phyloP scores from a whole-genome alignment of 2,113 vertebrate species.

The Plecturocebus donacophilus region DNA sequence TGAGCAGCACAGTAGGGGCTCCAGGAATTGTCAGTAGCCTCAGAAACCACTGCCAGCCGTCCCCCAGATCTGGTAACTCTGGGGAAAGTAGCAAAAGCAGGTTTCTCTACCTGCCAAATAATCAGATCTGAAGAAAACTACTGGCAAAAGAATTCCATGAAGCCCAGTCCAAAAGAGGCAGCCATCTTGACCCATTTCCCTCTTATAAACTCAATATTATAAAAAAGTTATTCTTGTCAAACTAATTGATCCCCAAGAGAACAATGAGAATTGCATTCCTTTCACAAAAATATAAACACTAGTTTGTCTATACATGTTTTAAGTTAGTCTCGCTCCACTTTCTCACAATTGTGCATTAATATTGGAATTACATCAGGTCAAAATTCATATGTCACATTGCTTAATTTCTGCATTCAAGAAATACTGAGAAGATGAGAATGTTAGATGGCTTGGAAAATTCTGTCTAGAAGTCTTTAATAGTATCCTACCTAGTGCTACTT shows the following conservation, averaged over 20 bases:
- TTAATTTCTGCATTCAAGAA: constrained; percentile 23
- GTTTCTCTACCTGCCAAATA: neutral
- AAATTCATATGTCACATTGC: neutral
- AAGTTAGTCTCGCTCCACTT: neutral
- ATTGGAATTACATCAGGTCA: neutral
- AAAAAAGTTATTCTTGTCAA: constrained; percentile 34
- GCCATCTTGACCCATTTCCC: neutral
- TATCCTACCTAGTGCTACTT: neutral
- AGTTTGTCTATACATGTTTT: neutral
- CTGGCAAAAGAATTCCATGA: neutral
- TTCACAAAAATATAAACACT: neutral
- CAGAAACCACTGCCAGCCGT: neutral
- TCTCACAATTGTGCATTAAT: neutral
- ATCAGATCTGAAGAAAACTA: neutral
- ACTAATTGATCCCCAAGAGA: neutral
- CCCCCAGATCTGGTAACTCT: neutral
- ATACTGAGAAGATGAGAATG: constrained; percentile 1
- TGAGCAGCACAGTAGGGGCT: neutral
- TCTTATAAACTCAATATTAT: neutral
- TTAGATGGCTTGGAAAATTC: neutral
- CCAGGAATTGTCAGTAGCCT: neutral
- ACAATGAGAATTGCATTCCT: neutral
- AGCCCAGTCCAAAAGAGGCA: neutral
- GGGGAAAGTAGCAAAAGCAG: neutral
- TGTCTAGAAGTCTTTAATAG: neutral